Evolutionary conservation across 2,888 invertebrate species (phyloP).

Genomic region (Pelosia muscerda): DNA sequence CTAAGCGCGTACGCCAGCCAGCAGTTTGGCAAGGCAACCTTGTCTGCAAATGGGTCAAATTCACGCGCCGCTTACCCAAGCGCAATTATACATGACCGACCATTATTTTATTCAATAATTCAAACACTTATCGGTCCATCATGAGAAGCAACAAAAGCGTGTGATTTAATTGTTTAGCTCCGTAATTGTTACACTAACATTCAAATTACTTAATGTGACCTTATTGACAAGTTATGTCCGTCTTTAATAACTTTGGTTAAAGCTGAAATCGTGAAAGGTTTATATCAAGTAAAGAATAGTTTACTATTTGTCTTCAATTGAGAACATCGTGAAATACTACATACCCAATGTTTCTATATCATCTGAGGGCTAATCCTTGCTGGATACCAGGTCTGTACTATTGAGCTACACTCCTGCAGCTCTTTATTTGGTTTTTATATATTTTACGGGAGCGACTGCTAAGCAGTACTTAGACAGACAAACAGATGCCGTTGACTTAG

Average conservation of each 20-base stretch:
- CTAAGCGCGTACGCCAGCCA: slow-evolving; percentile 50
- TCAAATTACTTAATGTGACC: slow-evolving; percentile 12
- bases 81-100: slow-evolving; percentile 75
- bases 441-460: no score
- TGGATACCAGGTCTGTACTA: not conserved
- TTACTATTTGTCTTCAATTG: not conserved
- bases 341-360: not conserved
- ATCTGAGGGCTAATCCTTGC: not conserved
- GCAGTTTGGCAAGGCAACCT: slow-evolving; percentile 75
- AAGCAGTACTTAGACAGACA: no score
- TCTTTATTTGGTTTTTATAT: no score
- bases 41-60: slow-evolving; percentile 74
- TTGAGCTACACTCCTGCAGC: not conserved
- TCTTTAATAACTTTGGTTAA: not conserved
- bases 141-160: slow-evolving; percentile 47
- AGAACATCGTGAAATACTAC: not conserved
- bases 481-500: no score
- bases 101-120: slow-evolving; percentile 78
- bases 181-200: slow-evolving; percentile 9
- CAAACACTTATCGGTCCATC: slow-evolving; percentile 68
- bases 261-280: not conserved
- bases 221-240: not conserved
- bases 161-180: slow-evolving; percentile 17
- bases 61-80: slow-evolving; percentile 72
- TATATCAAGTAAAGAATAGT: not conserved